Evolutionary conservation across 1,140 invertebrate genomes (phyloP), one percentile per base, ranked within the genome.

Genomic region (Pseudomyrmex pallidus): DNA sequence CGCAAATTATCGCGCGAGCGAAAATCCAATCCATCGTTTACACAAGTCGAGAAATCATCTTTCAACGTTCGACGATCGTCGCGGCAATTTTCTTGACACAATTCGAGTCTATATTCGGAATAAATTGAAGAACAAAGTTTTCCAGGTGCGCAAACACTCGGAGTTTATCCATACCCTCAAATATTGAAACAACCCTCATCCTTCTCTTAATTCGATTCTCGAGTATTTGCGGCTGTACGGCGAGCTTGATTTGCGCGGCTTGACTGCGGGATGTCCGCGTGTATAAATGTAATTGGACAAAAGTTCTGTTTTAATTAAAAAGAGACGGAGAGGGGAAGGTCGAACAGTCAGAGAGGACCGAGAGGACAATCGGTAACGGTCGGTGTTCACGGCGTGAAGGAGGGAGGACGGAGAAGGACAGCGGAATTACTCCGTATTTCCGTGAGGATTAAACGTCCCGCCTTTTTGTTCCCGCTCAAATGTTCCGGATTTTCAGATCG

Each of bases 401-500:
- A n/a, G 4, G n/a, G 54, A 63, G 20, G 20, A 67, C 25, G 20
- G 5, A 13, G 20, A 15, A 50, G 70, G 76, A 80, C 76, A 70
- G 76, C 44, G 44, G 54, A 80, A 72, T 80, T 80, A 80, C 76
- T 80, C 44, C 76, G 76, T 80, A 80, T 80, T 80, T 80, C 76
- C 76, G 66, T 48, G 66, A 59, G 76, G 76, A 80, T 80, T 80
- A 80, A 80, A 80, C 54, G 76, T 80, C 68, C 66, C 20, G 54
- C 66, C 54, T 80, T 80, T 80, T 80, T 80, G 66, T 80, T 80
- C 61, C 59, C 61, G 76, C 15, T 59, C 85, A 82, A 82, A 62
- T 82, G 72, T 82, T 74, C 78, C 83, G 86, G 90, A 91, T 91
- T 92, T 92, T 91, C 89, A 89, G 90, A 90, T 90, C 90, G 86